Evolutionary conservation across 2,888 invertebrate species (phyloP), one percentile per base, ranked within the genome.

Genomic region (Agrochola macilenta): DNA sequence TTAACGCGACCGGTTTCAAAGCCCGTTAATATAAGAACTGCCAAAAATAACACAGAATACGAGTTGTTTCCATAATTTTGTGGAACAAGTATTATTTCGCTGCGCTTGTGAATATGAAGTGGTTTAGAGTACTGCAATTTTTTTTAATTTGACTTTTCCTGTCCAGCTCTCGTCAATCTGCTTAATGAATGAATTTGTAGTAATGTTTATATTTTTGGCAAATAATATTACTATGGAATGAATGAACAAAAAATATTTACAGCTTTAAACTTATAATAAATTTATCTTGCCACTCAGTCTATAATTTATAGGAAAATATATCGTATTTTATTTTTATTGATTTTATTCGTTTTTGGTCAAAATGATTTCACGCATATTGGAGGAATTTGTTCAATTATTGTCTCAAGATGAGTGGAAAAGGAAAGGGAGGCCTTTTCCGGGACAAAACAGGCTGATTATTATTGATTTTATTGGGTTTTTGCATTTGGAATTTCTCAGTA

Each of bases 1-100:
- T 93, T 93, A 88, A 79, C 82, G 83, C 86, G 89, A 94, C 94
- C 92, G 94, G 93, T 93, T 93, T 85, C 79, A 65, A 79, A 89
- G 88, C 87, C 90, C 88, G 90, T 91, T 91, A 90, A 91, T 90
- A 89, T 88, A 89, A 90, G 90, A 89, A 89, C 85, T 87, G 84
- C 92, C 90, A 90, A 93, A 93, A 93, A 92, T 93, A 93, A 90
- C 90, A 87, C 87, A 76, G 71, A 77, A 74, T 70, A 69, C 69
- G 20, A 81, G 81, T 80, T 78, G 77, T 87, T 88, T 85, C 85
- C 83, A 87, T 87, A 84, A 78, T 87, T 85, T 87, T 82, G 73
- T 78, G 64, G 63, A 81, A 81, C 82, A 79, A 43, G 82, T 75
- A 83, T 79, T 79, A 81, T 78, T 65, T 69, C 60, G 79, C 73